A percentile compares a stretch with the other conserved stretches of the same genome.
These are phyloP conservation scores for Gerris buenoi DNA, from an alignment of 1,140 invertebrate species.

Conservation along the genomic window DNA sequence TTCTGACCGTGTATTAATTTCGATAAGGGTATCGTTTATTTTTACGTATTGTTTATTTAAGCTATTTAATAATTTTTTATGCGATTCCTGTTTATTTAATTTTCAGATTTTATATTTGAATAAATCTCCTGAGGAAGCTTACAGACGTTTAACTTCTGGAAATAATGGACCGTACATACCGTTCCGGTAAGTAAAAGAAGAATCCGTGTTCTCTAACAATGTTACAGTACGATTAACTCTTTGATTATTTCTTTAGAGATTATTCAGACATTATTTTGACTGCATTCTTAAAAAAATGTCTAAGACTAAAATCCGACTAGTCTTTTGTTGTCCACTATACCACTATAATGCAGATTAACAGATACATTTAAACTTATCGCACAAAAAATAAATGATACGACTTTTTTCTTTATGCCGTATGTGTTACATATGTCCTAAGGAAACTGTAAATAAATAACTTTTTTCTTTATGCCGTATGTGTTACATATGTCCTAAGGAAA, in stretches of 20 bases:
- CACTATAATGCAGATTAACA: neutral
- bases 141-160: conserved; percentile 52
- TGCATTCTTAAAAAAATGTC: no score
- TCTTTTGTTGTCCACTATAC: neutral
- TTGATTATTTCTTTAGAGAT: neutral
- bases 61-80: neutral
- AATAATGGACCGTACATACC: conserved; percentile 52
- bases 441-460: no score
- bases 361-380: neutral
- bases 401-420: no score
- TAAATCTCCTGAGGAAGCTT: conserved; percentile 66
- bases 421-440: no score
- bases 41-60: no score
- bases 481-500: no score
- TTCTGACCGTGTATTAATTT: no score
- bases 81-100: conserved; percentile 13
- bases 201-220: neutral
- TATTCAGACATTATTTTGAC: no score
- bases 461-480: no score
- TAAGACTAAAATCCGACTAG: no score
- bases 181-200: conserved; percentile 37
- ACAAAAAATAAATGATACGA: no score
- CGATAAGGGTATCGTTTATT: no score
- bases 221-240: neutral
- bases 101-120: conserved; percentile 81